Base-by-base conservation (phyloP, 2,888 invertebrate genomes). In the Rhorus exstirpatorius region DNA sequence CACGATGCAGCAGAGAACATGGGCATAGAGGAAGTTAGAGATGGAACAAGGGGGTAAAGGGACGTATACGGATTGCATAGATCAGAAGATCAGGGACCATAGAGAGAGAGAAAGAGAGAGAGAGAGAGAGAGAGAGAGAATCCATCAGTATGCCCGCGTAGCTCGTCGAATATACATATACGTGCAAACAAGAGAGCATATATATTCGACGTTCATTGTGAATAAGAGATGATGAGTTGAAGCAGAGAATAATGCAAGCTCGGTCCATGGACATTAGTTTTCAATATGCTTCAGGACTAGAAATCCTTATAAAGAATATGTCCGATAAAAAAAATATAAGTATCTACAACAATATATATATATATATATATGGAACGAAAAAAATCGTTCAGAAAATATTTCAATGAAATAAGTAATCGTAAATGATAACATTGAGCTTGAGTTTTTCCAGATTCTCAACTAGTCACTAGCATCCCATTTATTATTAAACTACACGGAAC, bases 131-230 rank as follows among this genome's bases (percentile, higher is more conserved):
- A 24, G 24, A 8, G n/a, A 14, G 1, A 24, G 17, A 65, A 24
- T 44, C 14, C 49, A 74, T 14, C 51, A 51, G 49, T 61, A 24
- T 51, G 21, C 51, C 26, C 38, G 41, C 24, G 67, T 55, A 65
- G 79, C 26, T 76, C 72, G 46, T 67, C 46, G 44, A 70, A 79
- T 77, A 81, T 79, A 53, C 72, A 79, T 49, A 49, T 41, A 53
- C 19, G 68, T 26, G 41, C 31, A 49, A 67, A 67, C 31, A 19
- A 41, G 19, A 26, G 44, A 75, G 49, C 61, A 63, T 19, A 67
- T 38, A 61, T 46, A 53, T 53, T 53, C 24, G 35, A 24, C 0
- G 65, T 68, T 17, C 3, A 21, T n/a, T 24, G 53, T 14, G 14
- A 53, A 49, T 19, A 38, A 58, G 61, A 21, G 67, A 14, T 26